Evolutionary conservation across 2,113 vertebrate genomes (phyloP).

Genomic region (Orientallactaga bullata): DNA sequence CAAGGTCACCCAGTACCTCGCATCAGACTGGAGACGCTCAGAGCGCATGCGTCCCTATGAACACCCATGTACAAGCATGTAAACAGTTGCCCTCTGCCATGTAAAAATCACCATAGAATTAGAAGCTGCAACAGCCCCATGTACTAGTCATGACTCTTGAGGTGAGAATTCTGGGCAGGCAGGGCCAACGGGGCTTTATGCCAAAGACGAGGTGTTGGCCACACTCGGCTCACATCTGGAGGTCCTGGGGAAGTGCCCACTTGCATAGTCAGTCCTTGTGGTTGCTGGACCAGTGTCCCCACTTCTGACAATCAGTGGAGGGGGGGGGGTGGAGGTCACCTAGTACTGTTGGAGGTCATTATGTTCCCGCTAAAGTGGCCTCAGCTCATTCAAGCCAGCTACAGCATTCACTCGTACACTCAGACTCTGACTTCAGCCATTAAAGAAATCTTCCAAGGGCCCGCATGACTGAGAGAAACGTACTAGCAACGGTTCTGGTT

Average conservation of each 20-base stretch:
- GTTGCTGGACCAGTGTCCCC: not conserved
- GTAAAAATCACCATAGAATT: not conserved
- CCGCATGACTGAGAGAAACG: not conserved
- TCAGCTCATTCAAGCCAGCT: not conserved
- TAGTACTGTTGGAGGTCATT: rapidly evolving
- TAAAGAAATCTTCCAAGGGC: not conserved
- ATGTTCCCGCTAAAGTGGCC: rapidly evolving
- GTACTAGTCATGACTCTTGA: not conserved
- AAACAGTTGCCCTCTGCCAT: not conserved
- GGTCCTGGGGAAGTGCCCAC: too few relatives aligned
- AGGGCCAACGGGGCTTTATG: not conserved
- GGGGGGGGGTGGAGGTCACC: not conserved
- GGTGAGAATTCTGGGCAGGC: too few relatives aligned
- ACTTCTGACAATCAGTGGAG: not conserved
- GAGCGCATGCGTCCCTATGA: too few relatives aligned
- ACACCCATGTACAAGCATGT: not conserved
- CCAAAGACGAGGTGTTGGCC: not conserved
- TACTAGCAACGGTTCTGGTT: not conserved
- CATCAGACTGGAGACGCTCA: not conserved
- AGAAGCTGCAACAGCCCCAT: not conserved
- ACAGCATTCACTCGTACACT: rapidly evolving
- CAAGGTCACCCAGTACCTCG: not conserved
- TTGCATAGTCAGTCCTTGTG: not conserved
- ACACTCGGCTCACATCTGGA: not conserved
- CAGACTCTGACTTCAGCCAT: not conserved